These are phyloP conservation scores for Thereva unica DNA, from an alignment of 2,888 invertebrate species.

Conservation along the genomic window DNA sequence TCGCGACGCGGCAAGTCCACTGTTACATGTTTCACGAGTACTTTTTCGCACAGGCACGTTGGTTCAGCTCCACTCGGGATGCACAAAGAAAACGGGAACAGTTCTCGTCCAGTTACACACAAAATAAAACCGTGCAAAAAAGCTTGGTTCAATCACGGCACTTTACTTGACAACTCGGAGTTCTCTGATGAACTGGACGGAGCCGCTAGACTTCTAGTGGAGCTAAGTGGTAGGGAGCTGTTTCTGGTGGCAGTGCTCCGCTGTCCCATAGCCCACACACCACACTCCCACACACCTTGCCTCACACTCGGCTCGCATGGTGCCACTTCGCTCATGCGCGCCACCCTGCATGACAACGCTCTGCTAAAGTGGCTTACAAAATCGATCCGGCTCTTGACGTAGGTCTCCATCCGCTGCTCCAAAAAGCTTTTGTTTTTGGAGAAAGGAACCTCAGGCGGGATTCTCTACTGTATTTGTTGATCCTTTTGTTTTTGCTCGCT, in stretches of 20 bases:
- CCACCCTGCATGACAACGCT: slow-evolving; percentile 11
- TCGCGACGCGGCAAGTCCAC: too few relatives aligned
- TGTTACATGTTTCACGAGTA: too few relatives aligned
- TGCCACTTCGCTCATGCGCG: slow-evolving; percentile 2
- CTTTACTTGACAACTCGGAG: slow-evolving; percentile 28
- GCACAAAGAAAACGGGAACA: background rate
- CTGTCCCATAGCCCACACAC: slow-evolving; percentile 5
- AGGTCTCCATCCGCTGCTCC: too few relatives aligned
- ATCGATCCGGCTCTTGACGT: background rate
- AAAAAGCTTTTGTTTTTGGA: too few relatives aligned
- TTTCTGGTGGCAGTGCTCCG: background rate
- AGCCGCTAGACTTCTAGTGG: too few relatives aligned
- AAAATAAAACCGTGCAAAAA: slow-evolving; percentile 9
- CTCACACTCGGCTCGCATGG: slow-evolving; percentile 11
- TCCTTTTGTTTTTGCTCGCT: slow-evolving; percentile 1
- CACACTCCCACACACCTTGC: slow-evolving; percentile 2
- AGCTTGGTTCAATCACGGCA: slow-evolving; percentile 14
- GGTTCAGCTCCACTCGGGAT: slow-evolving; percentile 1
- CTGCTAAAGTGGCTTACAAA: slow-evolving; percentile 18
- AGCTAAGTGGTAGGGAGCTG: too few relatives aligned
- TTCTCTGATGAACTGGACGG: slow-evolving; percentile 28
- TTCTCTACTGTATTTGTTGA: background rate
- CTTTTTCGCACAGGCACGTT: too few relatives aligned
- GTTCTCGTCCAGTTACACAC: background rate
- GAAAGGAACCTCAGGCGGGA: too few relatives aligned